Evolutionary conservation across 2,113 vertebrate species (phyloP), one percentile per base, ranked within the genome.

Genomic region (Tinamus guttatus): DNA sequence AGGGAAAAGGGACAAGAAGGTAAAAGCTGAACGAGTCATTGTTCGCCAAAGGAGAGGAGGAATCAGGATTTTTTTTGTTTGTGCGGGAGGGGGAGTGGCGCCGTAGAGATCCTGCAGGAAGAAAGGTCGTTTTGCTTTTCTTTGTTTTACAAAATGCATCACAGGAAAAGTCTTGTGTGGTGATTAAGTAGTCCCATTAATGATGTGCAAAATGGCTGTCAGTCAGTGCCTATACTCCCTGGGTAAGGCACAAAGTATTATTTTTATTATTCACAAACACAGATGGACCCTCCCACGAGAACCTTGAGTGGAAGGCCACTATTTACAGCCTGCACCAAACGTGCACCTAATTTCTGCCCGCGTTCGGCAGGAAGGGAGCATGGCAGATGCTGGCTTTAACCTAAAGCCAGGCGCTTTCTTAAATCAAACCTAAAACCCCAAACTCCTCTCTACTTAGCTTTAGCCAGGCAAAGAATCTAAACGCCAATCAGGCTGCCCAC

Each of bases 101-200:
- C 7, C 1, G 20, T 76, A 36, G 32, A 91, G 87, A 85, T 25
- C 47, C 67, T 73, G 80, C 22, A 60, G 81, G 80, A 90, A 92
- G 74, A 92, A 90, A 75, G 77, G 58, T 81, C 73, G 65, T 49
- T 95, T 85, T 96, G 94, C 86, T 96, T 92, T 76, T 78, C 77
- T 92, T 94, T 92, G 87, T 84, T 94, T 92, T 81, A 89, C 49
- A 91, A 91, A 47, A 47, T 56, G 6, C 41, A 49, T 40, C 81
- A 82, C 93, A 92, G 95, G 89, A 89, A 91, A 78, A 86, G 65
- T 64, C 88, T 60, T 75, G 76, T 78, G 77, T 41, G 3, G n/a
- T 49, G 62, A 71, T 76, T 34, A 87, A 87, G 84, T 4, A 0
- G 32, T 9, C 51, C 67, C 68, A 47, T 79, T 92, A 89, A 87